phyloP scores from a whole-genome alignment of 2,797 vertebrate genomes.

The Molossus molossus region DNA sequence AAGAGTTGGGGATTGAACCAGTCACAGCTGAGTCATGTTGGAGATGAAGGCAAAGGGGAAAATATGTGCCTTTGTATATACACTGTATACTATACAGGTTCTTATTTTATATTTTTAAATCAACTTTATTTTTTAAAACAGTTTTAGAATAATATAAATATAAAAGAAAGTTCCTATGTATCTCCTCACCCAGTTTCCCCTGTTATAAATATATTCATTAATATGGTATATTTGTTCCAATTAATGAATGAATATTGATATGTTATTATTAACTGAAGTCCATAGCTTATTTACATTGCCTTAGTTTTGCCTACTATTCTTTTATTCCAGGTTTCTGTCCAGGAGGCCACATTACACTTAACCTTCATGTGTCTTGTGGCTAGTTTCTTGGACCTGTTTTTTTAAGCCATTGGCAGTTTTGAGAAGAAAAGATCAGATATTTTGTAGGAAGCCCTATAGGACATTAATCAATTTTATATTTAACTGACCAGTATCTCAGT shows the following conservation, averaged over 20 bases:
- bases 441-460: background rate
- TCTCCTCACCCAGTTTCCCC: background rate
- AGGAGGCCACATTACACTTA: background rate
- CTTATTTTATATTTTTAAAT: background rate
- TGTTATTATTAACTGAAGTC: background rate
- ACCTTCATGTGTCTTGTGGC: background rate
- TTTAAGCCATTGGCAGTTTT: background rate
- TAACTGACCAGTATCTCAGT: background rate
- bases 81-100: background rate
- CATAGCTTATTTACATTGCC: background rate
- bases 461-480: background rate
- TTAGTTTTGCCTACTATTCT: background rate
- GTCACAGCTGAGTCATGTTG: background rate
- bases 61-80: background rate
- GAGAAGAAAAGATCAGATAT: background rate
- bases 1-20: background rate
- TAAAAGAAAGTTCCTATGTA: background rate
- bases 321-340: background rate
- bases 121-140: constrained; percentile 1
- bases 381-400: background rate
- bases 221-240: background rate
- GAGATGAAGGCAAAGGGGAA: background rate
- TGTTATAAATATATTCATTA: background rate
- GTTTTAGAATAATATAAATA: background rate
- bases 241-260: background rate